Evolutionary conservation across 1,140 invertebrate genomes (phyloP).

Genomic region (Asobara japonica): DNA sequence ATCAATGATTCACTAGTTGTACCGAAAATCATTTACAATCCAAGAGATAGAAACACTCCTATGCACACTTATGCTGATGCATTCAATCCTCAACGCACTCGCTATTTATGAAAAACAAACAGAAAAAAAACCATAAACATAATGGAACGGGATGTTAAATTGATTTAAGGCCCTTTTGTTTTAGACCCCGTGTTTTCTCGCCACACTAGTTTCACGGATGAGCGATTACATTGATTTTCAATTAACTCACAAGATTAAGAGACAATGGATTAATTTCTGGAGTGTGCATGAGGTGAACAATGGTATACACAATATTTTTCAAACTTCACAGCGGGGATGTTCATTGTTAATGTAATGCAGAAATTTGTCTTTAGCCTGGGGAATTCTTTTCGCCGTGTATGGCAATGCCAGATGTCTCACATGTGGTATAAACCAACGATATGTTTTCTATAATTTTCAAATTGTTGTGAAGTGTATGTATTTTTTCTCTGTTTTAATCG

Average conservation of each 20-base stretch:
- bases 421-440: constrained; percentile 56
- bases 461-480: background rate
- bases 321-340: constrained; percentile 64
- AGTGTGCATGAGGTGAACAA: constrained; percentile 44
- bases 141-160: background rate
- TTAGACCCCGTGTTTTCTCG: constrained; percentile 15
- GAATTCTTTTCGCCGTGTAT: constrained; percentile 59
- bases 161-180: constrained; percentile 9
- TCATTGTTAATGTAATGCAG: constrained; percentile 52
- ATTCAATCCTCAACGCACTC: background rate
- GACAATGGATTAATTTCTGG: constrained; percentile 62
- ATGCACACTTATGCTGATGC: no score
- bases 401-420: constrained; percentile 66
- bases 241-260: constrained; percentile 53
- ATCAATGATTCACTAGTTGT: constrained; percentile 37
- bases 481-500: background rate
- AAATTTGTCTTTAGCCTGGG: constrained; percentile 55
- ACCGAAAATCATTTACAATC: constrained; percentile 26
- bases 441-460: constrained; percentile 20
- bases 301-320: constrained; percentile 36
- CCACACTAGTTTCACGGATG: constrained; percentile 42
- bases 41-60: background rate
- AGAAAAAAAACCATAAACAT: no score
- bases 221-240: constrained; percentile 62
- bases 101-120: background rate